Conservation (phyloP, 2,888 invertebrate species). For the Nephrocerus scutellatus region DNA sequence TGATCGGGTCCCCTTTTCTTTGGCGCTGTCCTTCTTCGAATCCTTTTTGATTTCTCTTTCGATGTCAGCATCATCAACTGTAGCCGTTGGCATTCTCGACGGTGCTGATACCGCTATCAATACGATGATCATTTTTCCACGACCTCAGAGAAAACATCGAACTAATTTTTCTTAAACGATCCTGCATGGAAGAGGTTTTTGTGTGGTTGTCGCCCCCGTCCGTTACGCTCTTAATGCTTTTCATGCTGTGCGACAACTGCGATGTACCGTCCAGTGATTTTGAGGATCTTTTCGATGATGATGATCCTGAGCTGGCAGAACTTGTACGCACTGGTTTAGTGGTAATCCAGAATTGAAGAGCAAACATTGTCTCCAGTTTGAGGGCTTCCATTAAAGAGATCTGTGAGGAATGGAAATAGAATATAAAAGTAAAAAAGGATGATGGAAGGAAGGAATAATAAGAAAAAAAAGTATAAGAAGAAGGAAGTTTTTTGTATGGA, state of each 20-base stretch:
- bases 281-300: conserved; percentile 33
- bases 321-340: conserved; percentile 59
- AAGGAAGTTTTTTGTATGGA: not conserved
- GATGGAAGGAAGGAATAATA: not conserved
- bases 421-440: not conserved
- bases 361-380: conserved; percentile 63
- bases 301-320: conserved; percentile 28
- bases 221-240: conserved; percentile 35
- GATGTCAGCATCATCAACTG: too few species aligned
- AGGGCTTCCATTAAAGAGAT: conserved; percentile 63
- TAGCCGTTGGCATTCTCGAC: too few species aligned
- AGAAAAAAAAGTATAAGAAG: not conserved
- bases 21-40: too few species aligned
- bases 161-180: conserved; percentile 38
- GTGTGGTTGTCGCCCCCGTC: too few species aligned
- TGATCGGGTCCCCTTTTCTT: too few species aligned
- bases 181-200: conserved; percentile 35
- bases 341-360: conserved; percentile 63
- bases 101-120: too few species aligned
- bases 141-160: conserved; percentile 43
- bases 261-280: conserved; percentile 33
- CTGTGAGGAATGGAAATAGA: conserved; percentile 46
- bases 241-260: conserved; percentile 27
- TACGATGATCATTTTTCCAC: conserved; percentile 24
- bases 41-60: too few species aligned